Evolutionary conservation across 2,113 vertebrate species (phyloP).

Genomic region (Sardina pilchardus): DNA sequence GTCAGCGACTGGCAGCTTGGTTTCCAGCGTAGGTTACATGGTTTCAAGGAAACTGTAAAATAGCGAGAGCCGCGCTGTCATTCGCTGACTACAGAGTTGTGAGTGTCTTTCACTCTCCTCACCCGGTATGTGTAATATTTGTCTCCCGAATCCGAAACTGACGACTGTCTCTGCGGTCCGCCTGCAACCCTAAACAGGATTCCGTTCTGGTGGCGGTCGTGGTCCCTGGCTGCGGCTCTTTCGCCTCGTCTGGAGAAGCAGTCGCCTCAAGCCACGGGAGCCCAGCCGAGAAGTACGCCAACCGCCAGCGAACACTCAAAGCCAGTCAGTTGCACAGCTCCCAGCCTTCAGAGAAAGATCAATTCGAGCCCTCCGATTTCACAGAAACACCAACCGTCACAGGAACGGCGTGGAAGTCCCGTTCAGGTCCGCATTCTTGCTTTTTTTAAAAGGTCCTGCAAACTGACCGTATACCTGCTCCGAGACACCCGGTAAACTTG

Average conservation of each 20-base stretch:
- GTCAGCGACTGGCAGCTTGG: not conserved
- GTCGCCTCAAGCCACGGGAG: not conserved
- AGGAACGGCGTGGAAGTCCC: not conserved
- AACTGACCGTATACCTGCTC: not conserved
- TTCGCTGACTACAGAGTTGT: not conserved
- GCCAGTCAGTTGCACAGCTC: not conserved
- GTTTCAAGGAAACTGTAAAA: not conserved
- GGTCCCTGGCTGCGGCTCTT: not conserved
- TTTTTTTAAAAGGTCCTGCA: not conserved
- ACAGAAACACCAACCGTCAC: not conserved
- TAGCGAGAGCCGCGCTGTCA: not conserved
- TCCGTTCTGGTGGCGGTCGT: not conserved
- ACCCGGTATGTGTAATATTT: not conserved
- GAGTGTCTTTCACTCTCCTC: not conserved
- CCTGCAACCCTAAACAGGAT: not conserved
- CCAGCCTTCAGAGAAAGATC: not conserved
- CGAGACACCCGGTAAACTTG: constrained; percentile 1
- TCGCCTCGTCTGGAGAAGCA: not conserved
- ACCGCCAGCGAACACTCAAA: not conserved
- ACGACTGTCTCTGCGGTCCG: not conserved
- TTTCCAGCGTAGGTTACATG: not conserved
- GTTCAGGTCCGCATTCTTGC: not conserved
- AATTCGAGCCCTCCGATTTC: not conserved
- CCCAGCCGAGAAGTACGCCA: not conserved
- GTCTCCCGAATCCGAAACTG: not conserved